Conservation (phyloP, 2,888 invertebrate species). For the Portevinia maculata region DNA sequence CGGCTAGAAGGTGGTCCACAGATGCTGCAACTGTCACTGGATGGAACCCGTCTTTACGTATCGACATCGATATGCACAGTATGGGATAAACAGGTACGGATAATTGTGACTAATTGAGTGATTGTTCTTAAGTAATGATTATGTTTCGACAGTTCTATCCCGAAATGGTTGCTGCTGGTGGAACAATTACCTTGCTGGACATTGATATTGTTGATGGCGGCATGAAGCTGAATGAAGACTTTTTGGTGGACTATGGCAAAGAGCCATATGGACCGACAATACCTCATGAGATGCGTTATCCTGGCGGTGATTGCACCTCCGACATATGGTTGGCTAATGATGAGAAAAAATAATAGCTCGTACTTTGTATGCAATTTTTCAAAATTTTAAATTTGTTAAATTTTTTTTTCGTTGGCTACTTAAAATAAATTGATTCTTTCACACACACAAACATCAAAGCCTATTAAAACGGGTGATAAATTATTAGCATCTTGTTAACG, state of each 20-base stretch:
- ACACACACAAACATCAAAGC: too few relatives aligned
- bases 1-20: slow-evolving; percentile 94
- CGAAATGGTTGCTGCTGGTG: slow-evolving; percentile 88
- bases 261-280: slow-evolving; percentile 92
- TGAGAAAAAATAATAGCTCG: too few relatives aligned
- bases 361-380: too few relatives aligned
- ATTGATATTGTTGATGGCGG: slow-evolving; percentile 93
- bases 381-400: too few relatives aligned
- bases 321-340: slow-evolving; percentile 92
- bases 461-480: too few relatives aligned
- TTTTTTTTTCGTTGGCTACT: too few relatives aligned
- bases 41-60: slow-evolving; percentile 96
- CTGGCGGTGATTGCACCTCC: slow-evolving; percentile 98
- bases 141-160: slow-evolving; percentile 91
- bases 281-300: slow-evolving; percentile 98
- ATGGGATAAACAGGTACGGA: slow-evolving; percentile 92
- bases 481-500: too few relatives aligned
- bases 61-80: slow-evolving; percentile 94
- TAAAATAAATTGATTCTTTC: too few relatives aligned
- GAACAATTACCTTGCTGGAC: slow-evolving; percentile 90
- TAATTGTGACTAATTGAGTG: too few relatives aligned
- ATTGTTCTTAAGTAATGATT: too few relatives aligned
- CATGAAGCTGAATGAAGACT: slow-evolving; percentile 92
- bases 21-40: slow-evolving; percentile 98
- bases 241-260: slow-evolving; percentile 94